phyloP scores from a whole-genome alignment of 2,113 vertebrate species.

The Physeter macrocephalus region DNA sequence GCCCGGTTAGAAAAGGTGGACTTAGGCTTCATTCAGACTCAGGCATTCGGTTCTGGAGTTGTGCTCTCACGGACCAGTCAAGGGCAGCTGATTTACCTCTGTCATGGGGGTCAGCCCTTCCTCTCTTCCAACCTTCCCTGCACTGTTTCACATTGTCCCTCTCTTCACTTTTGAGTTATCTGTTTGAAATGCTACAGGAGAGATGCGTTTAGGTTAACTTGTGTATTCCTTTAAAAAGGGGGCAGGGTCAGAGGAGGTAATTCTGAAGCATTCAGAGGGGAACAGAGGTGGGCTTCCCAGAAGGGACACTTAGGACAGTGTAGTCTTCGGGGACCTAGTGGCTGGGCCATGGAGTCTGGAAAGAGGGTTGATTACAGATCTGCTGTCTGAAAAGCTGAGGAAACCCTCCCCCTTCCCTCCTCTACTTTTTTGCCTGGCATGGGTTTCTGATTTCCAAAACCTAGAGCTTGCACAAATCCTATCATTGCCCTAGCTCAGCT shows the following conservation, averaged over 20 bases:
- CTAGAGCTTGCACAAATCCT: not conserved
- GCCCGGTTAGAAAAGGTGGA: not conserved
- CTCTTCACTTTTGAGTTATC: not conserved
- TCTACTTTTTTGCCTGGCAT: not conserved
- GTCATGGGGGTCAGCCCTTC: not conserved
- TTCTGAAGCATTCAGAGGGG: not conserved
- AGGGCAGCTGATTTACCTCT: not conserved
- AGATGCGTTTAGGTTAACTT: not conserved
- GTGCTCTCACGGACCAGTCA: not conserved
- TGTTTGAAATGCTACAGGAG: not conserved
- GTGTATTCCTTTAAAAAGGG: not conserved
- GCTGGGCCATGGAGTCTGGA: not conserved
- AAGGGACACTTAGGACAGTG: not conserved
- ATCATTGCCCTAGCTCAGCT: not conserved
- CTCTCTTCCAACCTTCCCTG: not conserved
- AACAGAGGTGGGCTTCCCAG: not conserved
- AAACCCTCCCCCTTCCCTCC: not conserved
- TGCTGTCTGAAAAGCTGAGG: not conserved
- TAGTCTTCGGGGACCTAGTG: not conserved
- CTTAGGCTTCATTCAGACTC: not conserved
- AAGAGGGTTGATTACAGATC: not conserved
- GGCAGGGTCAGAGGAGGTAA: not conserved
- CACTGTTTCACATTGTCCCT: not conserved
- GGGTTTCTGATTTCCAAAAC: not conserved
- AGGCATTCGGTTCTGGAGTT: not conserved